These are phyloP conservation scores for Tragelaphus buxtoni DNA, from an alignment of 2,113 vertebrate species.

Conservation along the genomic window DNA sequence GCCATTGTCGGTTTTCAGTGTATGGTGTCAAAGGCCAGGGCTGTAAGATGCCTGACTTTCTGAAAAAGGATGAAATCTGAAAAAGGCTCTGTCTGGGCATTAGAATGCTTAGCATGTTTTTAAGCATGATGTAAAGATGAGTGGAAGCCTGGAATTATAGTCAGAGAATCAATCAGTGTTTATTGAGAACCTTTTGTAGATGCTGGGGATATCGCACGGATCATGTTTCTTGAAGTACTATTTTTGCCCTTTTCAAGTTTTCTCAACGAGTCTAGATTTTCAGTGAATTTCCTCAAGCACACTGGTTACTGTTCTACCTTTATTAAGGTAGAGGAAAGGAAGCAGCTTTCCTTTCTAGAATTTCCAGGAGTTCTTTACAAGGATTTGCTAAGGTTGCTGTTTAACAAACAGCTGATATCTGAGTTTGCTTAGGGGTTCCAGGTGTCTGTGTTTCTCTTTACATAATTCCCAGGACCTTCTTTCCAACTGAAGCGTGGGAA, in stretches of 20 bases:
- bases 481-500: background rate
- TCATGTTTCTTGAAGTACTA: background rate
- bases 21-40: background rate
- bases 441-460: background rate
- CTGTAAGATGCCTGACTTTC: background rate
- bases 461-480: background rate
- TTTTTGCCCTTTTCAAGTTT: background rate
- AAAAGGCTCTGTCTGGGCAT: background rate
- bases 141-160: background rate
- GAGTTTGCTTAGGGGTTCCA: background rate
- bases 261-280: background rate
- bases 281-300: background rate
- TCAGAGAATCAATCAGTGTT: background rate
- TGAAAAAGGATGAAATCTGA: background rate
- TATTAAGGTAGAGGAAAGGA: background rate
- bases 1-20: slow-evolving; percentile 3
- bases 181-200: background rate
- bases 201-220: background rate
- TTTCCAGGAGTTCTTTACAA: background rate
- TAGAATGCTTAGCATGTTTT: background rate
- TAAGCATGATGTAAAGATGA: background rate
- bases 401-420: background rate
- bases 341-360: background rate
- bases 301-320: background rate
- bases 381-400: background rate